Base-by-base conservation (phyloP, 2,113 vertebrate species). In the Lepus europaeus region DNA sequence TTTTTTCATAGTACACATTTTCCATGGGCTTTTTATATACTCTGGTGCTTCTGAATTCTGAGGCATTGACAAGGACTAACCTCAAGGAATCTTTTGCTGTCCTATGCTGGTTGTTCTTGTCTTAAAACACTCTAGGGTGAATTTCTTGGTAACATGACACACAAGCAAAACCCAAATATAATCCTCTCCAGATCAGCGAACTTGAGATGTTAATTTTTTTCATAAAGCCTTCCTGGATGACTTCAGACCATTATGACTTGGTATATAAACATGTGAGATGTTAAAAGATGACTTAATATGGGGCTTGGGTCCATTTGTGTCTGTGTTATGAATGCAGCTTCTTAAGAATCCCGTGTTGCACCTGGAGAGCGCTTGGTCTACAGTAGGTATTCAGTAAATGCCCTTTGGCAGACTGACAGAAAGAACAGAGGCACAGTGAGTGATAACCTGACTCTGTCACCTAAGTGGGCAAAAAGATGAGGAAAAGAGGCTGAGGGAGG, bases 91-190 rank as follows among this genome's bases (percentile, higher is more conserved):
- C 25, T 93, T 16, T 66, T 66, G 56, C 63, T 68, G 25, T 91
- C 45, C 78, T 33, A 6, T 76, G 23, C 14, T 19, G 29, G 22
- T 87, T 79, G 59, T 77, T 92, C 49, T 90, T 95, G 59, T 27
- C 80, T 82, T 39, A 74, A 87, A 97, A 86, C 56, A 70, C n/a
- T 56, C 22, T 61, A 49, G 20, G 64, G 33, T 25, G 56, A 56
- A 56, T 89, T 74, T 86, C 91, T 66, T 90, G 29, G 8, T 66
- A 45, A 93, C 36, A 61, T 6, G 74, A 95, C 59, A 87, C 31
- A 92, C 2, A 66, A n/a, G 20, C 64, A 59, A 72, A 86, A 85
- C 79, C 12, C 19, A 72, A 68, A 69, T 79, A 51, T 79, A 86
- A 86, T 74, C 25, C 27, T 84, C 6, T 69, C 6, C 36, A 51